Conservation (phyloP, 2,888 invertebrate genomes). For the Brachypalpus laphriformis region DNA sequence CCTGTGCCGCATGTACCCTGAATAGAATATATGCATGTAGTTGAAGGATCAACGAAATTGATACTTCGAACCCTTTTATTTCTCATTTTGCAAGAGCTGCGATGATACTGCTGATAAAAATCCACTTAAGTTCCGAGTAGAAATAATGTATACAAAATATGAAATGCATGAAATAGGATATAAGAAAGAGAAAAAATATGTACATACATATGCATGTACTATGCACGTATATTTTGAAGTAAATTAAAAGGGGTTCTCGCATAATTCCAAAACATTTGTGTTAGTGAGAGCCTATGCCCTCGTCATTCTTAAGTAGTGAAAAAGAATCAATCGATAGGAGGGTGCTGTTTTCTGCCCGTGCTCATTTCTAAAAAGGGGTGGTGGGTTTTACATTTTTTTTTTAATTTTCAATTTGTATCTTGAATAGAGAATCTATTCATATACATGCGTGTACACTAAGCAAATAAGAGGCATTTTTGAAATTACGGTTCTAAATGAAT, state of each 20-base stretch:
- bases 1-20: conserved; percentile 31
- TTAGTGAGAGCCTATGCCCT: conserved; percentile 57
- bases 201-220: conserved; percentile 3
- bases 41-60: conserved; percentile 71
- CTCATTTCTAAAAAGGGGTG: conserved; percentile 48
- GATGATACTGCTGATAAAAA: conserved; percentile 72
- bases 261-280: conserved; percentile 55
- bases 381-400: conserved; percentile 43
- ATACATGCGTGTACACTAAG: conserved; percentile 21
- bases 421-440: conserved; percentile 3
- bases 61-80: conserved; percentile 72
- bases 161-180: conserved; percentile 36
- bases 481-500: conserved; percentile 43
- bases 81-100: conserved; percentile 38
- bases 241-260: conserved; percentile 63
- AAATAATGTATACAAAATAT: conserved; percentile 55
- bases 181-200: not conserved
- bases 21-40: conserved; percentile 46
- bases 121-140: conserved; percentile 64
- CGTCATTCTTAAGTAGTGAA: conserved; percentile 59
- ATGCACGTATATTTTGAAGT: conserved; percentile 41
- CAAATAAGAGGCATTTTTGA: conserved; percentile 47
- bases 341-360: conserved; percentile 43
- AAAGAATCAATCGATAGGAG: conserved; percentile 68
- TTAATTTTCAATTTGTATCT: conserved; percentile 62